These are phyloP conservation scores for Sesamia inferens DNA, from an alignment of 2,888 invertebrate genomes.

Conservation along the genomic window DNA sequence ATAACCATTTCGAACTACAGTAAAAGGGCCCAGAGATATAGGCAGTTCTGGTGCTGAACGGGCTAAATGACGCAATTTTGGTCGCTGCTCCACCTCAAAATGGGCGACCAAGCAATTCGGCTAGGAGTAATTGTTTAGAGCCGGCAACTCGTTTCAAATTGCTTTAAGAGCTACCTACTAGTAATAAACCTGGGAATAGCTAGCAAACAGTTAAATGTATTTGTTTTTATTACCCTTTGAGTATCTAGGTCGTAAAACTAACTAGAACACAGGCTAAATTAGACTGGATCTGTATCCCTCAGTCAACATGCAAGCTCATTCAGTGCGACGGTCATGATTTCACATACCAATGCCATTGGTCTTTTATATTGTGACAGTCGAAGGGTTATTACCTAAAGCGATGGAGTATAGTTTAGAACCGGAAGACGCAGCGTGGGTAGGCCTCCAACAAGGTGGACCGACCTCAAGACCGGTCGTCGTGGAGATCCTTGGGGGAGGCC, in stretches of 20 bases:
- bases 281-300: background rate
- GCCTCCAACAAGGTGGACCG: too few species aligned
- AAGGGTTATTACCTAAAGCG: background rate
- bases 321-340: background rate
- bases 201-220: slow-evolving; percentile 36
- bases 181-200: slow-evolving; percentile 34
- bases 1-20: background rate
- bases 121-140: slow-evolving; percentile 59
- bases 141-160: slow-evolving; percentile 48
- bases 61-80: slow-evolving; percentile 76
- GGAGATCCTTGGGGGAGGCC: too few species aligned
- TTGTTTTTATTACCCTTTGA: slow-evolving; percentile 37
- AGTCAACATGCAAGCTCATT: background rate
- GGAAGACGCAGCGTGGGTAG: too few species aligned
- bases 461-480: too few species aligned
- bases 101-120: slow-evolving; percentile 70
- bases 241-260: slow-evolving; percentile 3
- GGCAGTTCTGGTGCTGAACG: slow-evolving; percentile 55
- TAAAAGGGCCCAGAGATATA: slow-evolving; percentile 10
- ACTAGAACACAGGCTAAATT: background rate
- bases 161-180: slow-evolving; percentile 38
- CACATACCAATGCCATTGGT: background rate
- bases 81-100: slow-evolving; percentile 74
- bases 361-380: background rate
- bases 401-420: too few species aligned